Conservation (phyloP, 1,140 invertebrate species). For the Anoplophora glabripennis region DNA sequence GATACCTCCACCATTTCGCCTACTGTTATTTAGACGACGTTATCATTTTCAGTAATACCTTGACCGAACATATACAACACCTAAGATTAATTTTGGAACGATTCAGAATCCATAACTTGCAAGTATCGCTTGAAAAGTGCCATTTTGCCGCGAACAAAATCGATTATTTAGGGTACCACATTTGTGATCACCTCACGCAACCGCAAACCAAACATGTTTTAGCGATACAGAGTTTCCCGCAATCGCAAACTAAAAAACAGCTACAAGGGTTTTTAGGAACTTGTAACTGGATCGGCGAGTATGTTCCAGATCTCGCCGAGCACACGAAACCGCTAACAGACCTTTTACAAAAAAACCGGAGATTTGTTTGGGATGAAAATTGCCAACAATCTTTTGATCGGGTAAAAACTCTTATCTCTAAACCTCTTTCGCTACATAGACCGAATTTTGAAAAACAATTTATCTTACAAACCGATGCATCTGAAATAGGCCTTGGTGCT, state of each 20-base stretch:
- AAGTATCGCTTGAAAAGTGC: conserved; percentile 18
- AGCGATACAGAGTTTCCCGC: conserved; percentile 27
- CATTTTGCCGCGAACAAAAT: conserved; percentile 13
- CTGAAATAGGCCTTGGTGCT: conserved; percentile 13
- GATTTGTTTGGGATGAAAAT: conserved; percentile 32
- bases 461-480: conserved; percentile 21
- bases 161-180: conserved; percentile 35
- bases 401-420: conserved; percentile 35
- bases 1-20: conserved; percentile 30
- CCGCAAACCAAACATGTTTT: conserved; percentile 31
- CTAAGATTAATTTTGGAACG: conserved; percentile 22
- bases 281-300: conserved; percentile 34
- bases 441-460: conserved; percentile 13
- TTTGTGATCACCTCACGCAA: conserved; percentile 22
- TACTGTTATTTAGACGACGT: conserved; percentile 36
- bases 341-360: conserved; percentile 17
- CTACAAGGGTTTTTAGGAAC: conserved; percentile 35
- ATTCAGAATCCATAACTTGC: conserved; percentile 7
- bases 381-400: conserved; percentile 25
- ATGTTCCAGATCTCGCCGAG: conserved; percentile 24
- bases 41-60: conserved; percentile 18
- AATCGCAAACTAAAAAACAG: conserved; percentile 22
- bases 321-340: conserved; percentile 28
- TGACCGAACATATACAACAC: background rate
- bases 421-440: conserved; percentile 20